Percentiles rank a stretch among this genome's conserved stretches.
Conservation (phyloP, 2,113 vertebrate genomes). For the Odocoileus virginianus region DNA sequence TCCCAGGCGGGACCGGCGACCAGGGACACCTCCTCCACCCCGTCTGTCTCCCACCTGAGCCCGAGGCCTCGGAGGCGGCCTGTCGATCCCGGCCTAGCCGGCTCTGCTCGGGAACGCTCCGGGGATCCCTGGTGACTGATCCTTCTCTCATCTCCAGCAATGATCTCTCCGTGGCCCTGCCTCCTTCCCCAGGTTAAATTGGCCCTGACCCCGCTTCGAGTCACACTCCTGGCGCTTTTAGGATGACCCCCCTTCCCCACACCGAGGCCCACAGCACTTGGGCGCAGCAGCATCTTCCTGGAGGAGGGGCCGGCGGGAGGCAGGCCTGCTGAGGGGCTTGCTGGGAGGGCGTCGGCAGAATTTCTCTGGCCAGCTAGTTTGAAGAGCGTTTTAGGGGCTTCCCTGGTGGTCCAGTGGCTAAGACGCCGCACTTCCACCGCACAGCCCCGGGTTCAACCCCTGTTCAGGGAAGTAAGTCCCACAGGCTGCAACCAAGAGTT, state of each 20-base stretch:
- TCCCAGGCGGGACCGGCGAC: fast-evolving
- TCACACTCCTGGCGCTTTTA: fast-evolving
- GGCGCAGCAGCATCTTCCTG: fast-evolving
- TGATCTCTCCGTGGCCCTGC: neutral
- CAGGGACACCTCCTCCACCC: too few species aligned
- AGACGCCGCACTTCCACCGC: fast-evolving
- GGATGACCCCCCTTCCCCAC: neutral
- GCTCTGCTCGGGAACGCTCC: neutral
- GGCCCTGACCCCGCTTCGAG: fast-evolving
- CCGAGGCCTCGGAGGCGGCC: neutral
- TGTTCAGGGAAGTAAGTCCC: neutral
- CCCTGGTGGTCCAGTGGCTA: neutral
- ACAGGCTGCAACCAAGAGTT: neutral
- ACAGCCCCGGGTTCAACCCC: neutral
- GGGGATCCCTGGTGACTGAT: neutral
- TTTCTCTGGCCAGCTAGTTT: neutral
- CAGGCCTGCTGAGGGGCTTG: neutral
- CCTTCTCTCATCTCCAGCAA: neutral
- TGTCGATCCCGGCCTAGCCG: fast-evolving
- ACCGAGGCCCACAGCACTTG: fast-evolving
- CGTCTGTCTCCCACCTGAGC: neutral
- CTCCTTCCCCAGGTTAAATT: neutral
- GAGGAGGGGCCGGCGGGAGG: fast-evolving
- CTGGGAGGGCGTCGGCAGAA: neutral
- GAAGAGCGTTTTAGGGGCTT: neutral